phyloP scores from a whole-genome alignment of 2,113 vertebrate genomes.

The Morone chrysops region DNA sequence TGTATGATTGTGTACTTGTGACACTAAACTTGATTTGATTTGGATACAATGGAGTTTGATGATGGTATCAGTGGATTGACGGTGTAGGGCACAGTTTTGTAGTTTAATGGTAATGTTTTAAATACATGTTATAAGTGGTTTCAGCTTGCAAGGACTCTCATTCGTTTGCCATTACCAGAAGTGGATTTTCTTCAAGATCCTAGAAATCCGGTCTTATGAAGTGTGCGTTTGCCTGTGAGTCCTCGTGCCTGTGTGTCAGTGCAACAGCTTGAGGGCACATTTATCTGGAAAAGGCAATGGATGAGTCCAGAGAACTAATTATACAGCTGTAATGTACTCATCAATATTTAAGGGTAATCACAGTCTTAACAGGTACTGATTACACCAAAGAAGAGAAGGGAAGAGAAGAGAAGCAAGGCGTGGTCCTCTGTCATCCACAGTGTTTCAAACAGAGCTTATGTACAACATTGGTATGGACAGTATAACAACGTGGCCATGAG shows the following conservation, averaged over 20 bases:
- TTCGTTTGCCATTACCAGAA: conserved; percentile 6
- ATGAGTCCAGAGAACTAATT: conserved; percentile 65
- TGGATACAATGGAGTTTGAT: neutral
- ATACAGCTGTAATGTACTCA: conserved; percentile 57
- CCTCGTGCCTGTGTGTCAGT: conserved; percentile 9
- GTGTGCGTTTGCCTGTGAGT: conserved; percentile 23
- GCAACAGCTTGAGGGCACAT: conserved; percentile 43
- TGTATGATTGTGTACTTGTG: too few relatives aligned
- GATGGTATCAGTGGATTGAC: too few relatives aligned
- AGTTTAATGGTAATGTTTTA: neutral
- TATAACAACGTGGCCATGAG: neutral
- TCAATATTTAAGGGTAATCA: conserved; percentile 72
- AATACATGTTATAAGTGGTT: neutral
- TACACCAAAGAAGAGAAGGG: neutral
- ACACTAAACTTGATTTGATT: too few relatives aligned
- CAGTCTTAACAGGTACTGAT: conserved; percentile 45
- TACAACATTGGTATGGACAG: neutral
- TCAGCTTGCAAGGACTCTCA: neutral
- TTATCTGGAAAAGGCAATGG: conserved; percentile 46
- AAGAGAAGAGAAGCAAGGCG: neutral
- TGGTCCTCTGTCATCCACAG: neutral
- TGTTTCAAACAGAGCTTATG: neutral
- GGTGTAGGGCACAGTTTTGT: neutral
- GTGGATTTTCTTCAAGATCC: conserved; percentile 24
- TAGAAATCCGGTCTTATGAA: conserved; percentile 35